These are phyloP conservation scores for Aphelinus certus DNA, from an alignment of 1,140 invertebrate species.

Conservation along the genomic window DNA sequence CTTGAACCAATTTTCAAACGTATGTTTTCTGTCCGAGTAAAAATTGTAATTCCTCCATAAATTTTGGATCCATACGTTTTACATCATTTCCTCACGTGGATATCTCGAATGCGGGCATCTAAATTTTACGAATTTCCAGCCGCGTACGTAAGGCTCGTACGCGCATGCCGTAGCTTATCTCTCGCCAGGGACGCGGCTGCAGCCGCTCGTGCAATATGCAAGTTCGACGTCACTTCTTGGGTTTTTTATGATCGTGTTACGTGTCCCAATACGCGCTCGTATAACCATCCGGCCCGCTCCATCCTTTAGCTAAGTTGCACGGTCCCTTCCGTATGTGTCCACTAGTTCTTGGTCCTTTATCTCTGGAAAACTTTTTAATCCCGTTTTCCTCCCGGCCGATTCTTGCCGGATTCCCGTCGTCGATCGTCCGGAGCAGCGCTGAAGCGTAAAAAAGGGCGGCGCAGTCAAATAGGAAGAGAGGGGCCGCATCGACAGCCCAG, in stretches of 20 bases:
- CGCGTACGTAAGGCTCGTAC: not conserved
- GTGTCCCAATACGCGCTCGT: slow-evolving; percentile 13
- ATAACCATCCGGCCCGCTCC: not conserved
- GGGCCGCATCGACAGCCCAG: slow-evolving; percentile 34
- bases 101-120: not conserved
- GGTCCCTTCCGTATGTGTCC: not conserved
- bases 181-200: slow-evolving; percentile 1
- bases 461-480: slow-evolving; percentile 40
- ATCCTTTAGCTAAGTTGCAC: not conserved
- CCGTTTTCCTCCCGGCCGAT: slow-evolving; percentile 9
- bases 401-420: slow-evolving; percentile 30
- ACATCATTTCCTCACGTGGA: not conserved
- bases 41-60: too few relatives aligned
- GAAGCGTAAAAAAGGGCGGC: slow-evolving; percentile 29
- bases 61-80: not conserved
- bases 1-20: too few relatives aligned
- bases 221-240: slow-evolving; percentile 2
- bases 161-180: slow-evolving; percentile 11
- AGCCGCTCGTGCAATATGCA: slow-evolving; percentile 20
- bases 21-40: too few relatives aligned
- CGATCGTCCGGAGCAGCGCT: slow-evolving; percentile 32
- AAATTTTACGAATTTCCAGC: slow-evolving; percentile 20
- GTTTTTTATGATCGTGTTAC: slow-evolving; percentile 18
- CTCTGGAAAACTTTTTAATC: slow-evolving; percentile 28
- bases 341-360: slow-evolving; percentile 19